Evolutionary conservation across 2,113 vertebrate genomes (phyloP).

Genomic region (Terrapene triunguis): DNA sequence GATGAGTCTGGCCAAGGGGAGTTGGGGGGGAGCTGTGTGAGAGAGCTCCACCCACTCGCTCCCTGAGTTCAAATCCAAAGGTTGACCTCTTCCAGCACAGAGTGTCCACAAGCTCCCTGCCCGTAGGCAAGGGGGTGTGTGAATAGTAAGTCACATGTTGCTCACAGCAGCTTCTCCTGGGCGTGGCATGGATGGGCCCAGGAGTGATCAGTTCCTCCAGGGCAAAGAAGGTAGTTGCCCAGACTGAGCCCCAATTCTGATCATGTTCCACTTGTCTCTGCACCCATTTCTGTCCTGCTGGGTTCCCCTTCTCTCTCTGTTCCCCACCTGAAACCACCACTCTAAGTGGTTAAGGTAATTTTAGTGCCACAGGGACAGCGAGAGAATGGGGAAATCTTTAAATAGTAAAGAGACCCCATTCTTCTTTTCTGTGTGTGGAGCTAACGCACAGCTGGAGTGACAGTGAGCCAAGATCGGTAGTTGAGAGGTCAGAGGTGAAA

Average conservation of each 20-base stretch:
- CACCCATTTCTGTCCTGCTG: neutral
- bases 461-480: neutral
- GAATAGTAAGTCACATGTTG: neutral
- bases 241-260: neutral
- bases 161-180: neutral
- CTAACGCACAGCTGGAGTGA: neutral
- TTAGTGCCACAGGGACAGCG: neutral
- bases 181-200: rapidly evolving
- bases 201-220: neutral
- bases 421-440: neutral
- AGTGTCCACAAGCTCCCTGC: neutral
- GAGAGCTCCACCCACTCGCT: neutral
- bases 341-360: neutral
- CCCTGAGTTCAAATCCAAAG: neutral
- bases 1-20: neutral
- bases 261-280: no score
- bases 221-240: neutral
- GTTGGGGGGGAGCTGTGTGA: neutral
- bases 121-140: neutral
- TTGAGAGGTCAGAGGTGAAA: rapidly evolving
- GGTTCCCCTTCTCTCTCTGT: neutral
- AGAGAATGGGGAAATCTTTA: neutral
- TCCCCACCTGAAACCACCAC: neutral
- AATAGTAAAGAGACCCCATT: rapidly evolving
- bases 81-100: neutral